phyloP scores from a whole-genome alignment of 2,888 invertebrate species.

The Tubulanus polymorphus region DNA sequence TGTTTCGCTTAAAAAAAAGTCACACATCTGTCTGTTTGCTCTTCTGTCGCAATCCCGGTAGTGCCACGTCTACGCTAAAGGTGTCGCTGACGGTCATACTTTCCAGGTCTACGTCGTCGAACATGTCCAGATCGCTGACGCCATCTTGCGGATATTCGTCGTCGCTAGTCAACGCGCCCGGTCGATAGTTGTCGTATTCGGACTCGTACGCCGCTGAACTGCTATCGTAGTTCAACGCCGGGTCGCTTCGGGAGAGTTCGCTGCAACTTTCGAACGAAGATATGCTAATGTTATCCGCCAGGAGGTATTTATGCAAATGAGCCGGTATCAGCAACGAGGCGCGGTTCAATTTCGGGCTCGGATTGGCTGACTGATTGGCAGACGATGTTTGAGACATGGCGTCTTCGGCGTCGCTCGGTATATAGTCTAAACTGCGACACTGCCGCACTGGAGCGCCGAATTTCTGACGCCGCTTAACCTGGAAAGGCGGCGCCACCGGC shows the following conservation, averaged over 20 bases:
- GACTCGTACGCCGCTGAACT: constrained; percentile 67
- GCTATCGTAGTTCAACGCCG: constrained; percentile 44
- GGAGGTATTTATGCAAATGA: constrained; percentile 11
- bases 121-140: constrained; percentile 51
- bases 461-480: constrained; percentile 39
- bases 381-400: constrained; percentile 24
- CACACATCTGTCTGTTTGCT: not conserved
- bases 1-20: too few species aligned
- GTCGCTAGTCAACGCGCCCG: constrained; percentile 55
- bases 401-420: constrained; percentile 48
- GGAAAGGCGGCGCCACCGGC: constrained; percentile 23
- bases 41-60: constrained; percentile 12
- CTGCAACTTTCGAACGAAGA: constrained; percentile 48
- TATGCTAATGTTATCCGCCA: constrained; percentile 46
- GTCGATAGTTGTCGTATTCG: constrained; percentile 66
- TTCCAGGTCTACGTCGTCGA: constrained; percentile 49
- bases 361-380: constrained; percentile 33
- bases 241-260: constrained; percentile 50
- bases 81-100: constrained; percentile 48
- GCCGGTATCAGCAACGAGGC: constrained; percentile 23
- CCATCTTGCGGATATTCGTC: constrained; percentile 51
- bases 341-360: constrained; percentile 35
- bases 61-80: constrained; percentile 45
- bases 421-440: constrained; percentile 48
- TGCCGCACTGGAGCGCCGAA: constrained; percentile 38